A percentile compares a stretch with the other conserved stretches of the same genome.
Conservation (phyloP, 2,797 vertebrate species). For the Buphagus erythrorhynchus region DNA sequence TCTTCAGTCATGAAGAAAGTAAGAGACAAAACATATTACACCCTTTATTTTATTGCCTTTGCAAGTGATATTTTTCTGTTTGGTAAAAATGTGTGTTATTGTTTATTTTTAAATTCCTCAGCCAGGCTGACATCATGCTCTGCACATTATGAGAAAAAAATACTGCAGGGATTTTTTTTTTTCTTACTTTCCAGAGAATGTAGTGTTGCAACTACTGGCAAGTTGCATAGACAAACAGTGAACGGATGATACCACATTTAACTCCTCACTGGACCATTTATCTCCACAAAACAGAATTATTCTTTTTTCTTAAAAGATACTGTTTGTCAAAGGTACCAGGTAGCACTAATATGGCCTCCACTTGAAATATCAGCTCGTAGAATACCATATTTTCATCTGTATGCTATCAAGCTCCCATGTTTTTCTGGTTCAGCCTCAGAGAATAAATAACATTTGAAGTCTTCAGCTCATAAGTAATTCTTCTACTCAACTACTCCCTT, state of each 20-base stretch:
- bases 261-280: not conserved
- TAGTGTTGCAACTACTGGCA: slow-evolving; percentile 51
- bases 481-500: not conserved
- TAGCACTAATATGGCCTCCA: not conserved
- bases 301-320: not conserved
- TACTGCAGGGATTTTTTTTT: not conserved
- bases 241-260: not conserved
- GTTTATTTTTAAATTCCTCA: slow-evolving; percentile 52
- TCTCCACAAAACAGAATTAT: not conserved
- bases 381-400: not conserved
- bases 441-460: not conserved
- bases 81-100: slow-evolving; percentile 21
- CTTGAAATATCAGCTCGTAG: not conserved
- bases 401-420: not conserved
- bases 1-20: not conserved
- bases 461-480: not conserved
- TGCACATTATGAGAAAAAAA: slow-evolving; percentile 37
- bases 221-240: not conserved
- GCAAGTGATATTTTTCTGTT: not conserved
- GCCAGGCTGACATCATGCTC: slow-evolving; percentile 40
- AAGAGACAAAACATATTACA: not conserved
- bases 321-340: not conserved
- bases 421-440: not conserved
- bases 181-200: slow-evolving; percentile 28
- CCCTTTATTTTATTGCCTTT: not conserved